A percentile compares a stretch with the other conserved stretches of the same genome.
These are phyloP conservation scores for Bombus breviceps DNA, from an alignment of 1,140 invertebrate species.

Conservation along the genomic window DNA sequence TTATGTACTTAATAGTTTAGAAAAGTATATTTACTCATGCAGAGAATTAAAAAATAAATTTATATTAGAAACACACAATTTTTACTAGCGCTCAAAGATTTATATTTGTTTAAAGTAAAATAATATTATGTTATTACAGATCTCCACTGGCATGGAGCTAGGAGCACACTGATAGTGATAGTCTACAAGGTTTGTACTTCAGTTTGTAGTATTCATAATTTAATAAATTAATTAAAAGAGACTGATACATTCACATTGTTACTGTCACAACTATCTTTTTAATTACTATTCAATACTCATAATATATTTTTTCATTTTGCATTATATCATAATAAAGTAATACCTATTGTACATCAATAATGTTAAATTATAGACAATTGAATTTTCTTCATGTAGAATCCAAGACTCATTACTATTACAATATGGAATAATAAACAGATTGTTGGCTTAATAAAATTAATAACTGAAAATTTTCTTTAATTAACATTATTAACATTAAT, in stretches of 20 bases:
- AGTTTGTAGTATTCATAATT: background rate
- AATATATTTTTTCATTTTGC: background rate
- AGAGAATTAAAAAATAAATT: too few species aligned
- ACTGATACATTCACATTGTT: background rate
- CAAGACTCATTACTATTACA: background rate
- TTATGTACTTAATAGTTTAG: too few species aligned
- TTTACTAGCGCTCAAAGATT: too few species aligned
- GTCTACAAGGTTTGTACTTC: slow-evolving; percentile 75
- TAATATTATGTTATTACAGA: slow-evolving; percentile 69
- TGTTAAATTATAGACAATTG: background rate
- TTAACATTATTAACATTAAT: background rate
- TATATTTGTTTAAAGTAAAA: background rate
- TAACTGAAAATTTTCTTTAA: background rate
- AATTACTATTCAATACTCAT: background rate
- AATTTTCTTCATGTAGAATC: background rate
- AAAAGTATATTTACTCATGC: too few species aligned
- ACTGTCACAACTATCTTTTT: background rate
- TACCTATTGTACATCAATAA: background rate
- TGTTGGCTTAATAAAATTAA: background rate
- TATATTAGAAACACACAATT: too few species aligned
- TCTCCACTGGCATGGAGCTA: slow-evolving; percentile 83
- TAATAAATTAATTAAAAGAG: background rate
- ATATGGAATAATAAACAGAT: background rate
- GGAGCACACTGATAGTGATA: slow-evolving; percentile 83
- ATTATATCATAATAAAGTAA: background rate